Evolutionary conservation across 2,113 vertebrate genomes (phyloP).

Genomic region (Lophotis ruficrista): DNA sequence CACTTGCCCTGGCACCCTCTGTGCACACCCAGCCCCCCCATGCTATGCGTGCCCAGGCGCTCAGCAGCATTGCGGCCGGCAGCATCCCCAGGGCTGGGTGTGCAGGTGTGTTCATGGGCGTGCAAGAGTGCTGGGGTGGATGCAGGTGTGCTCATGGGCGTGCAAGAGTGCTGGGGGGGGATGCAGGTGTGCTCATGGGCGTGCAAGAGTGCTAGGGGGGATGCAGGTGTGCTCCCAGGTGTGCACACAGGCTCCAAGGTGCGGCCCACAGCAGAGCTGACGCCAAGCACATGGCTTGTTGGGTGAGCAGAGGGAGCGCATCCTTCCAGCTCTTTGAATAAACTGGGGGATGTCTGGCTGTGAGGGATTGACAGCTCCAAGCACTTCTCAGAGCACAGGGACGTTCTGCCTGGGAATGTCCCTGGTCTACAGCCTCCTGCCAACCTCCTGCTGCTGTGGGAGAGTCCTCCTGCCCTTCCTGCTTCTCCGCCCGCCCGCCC

Average conservation of each 20-base stretch:
- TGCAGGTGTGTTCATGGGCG: neutral
- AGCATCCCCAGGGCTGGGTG: fast-evolving
- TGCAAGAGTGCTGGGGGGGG: neutral
- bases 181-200: neutral
- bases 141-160: neutral
- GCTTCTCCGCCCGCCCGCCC: fast-evolving
- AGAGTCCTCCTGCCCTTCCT: neutral
- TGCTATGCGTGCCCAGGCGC: neutral
- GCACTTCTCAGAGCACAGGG: neutral
- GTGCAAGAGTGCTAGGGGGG: neutral
- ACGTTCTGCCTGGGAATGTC: neutral
- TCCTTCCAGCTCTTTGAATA: neutral
- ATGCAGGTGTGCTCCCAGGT: neutral
- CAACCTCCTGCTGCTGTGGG: neutral
- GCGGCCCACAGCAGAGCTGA: neutral
- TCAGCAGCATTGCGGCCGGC: fast-evolving
- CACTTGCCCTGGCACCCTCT: neutral
- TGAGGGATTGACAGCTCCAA: neutral
- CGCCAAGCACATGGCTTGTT: fast-evolving
- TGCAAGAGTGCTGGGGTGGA: neutral
- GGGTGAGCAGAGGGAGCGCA: neutral
- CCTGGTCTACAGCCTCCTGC: neutral
- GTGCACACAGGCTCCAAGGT: fast-evolving
- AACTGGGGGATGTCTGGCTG: neutral
- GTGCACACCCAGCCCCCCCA: too few relatives aligned